phyloP scores from a whole-genome alignment of 2,797 vertebrate genomes.

The Hypotaenidia philippensis region DNA sequence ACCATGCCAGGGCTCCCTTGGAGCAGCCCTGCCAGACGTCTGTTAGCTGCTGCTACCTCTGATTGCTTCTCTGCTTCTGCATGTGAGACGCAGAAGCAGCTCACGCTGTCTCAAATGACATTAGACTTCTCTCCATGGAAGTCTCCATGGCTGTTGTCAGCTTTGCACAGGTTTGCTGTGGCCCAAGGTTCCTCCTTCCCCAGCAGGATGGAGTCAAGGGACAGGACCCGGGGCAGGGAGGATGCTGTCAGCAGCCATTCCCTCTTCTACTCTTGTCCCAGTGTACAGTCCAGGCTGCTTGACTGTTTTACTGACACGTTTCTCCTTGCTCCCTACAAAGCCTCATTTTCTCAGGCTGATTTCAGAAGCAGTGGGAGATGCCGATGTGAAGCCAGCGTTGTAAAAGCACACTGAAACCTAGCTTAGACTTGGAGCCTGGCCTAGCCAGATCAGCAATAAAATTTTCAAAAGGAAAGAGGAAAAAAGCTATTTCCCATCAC shows the following conservation, averaged over 20 bases:
- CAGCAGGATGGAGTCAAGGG: background rate
- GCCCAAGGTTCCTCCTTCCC: background rate
- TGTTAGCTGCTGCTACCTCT: background rate
- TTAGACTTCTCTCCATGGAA: background rate
- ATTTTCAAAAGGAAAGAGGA: constrained; percentile 68
- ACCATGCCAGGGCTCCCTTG: background rate
- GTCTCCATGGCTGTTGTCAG: background rate
- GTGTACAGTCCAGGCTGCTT: background rate
- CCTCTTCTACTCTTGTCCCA: background rate
- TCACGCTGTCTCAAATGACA: background rate
- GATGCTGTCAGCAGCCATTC: background rate
- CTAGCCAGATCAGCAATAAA: constrained; percentile 72
- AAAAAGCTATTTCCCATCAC: constrained; percentile 70
- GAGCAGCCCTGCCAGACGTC: background rate
- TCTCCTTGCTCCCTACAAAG: constrained; percentile 35
- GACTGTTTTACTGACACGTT: constrained; percentile 20
- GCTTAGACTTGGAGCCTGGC: constrained; percentile 62
- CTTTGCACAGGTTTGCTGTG: background rate
- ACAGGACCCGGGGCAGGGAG: background rate
- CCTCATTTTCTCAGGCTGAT: constrained; percentile 55
- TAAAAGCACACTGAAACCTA: constrained; percentile 63
- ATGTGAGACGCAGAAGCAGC: background rate
- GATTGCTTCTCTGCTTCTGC: background rate
- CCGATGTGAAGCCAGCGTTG: constrained; percentile 19
- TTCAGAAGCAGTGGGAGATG: constrained; percentile 69